Percentiles rank a stretch among this genome's conserved stretches.
Evolutionary conservation across 2,888 invertebrate species (phyloP).

Genomic region (Macropis europaea): DNA sequence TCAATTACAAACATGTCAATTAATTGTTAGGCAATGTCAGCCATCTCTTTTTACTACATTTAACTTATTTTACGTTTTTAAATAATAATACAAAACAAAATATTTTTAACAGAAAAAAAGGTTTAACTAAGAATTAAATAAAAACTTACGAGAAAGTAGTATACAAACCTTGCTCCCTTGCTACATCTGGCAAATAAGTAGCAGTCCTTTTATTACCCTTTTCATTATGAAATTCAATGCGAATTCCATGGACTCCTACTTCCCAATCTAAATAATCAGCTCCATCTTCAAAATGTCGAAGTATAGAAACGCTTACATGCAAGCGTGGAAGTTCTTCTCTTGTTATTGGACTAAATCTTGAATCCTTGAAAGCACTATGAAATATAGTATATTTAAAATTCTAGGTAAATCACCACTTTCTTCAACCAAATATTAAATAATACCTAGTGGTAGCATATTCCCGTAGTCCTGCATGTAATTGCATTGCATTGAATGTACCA

Average conservation of each 20-base stretch:
- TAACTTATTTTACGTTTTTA: too few relatives aligned
- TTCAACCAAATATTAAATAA: slow-evolving; percentile 20
- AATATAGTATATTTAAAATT: slow-evolving; percentile 15
- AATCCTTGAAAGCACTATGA: slow-evolving; percentile 96
- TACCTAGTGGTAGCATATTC: slow-evolving; percentile 97
- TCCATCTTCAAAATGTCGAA: slow-evolving; percentile 98
- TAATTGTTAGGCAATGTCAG: background rate
- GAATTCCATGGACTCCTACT: slow-evolving; percentile 97
- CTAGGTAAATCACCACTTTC: background rate
- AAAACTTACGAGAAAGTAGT: background rate
- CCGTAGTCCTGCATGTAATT: slow-evolving; percentile 94
- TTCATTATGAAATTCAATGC: slow-evolving; percentile 98
- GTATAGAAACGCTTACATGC: slow-evolving; percentile 96
- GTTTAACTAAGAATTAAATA: background rate
- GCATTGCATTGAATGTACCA: slow-evolving; percentile 98
- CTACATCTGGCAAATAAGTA: slow-evolving; percentile 99
- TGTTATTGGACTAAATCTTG: slow-evolving; percentile 96
- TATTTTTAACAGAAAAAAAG: too few relatives aligned
- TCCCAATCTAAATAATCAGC: slow-evolving; percentile 98
- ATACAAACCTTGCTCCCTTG: slow-evolving; percentile 94
- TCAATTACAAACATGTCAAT: background rate
- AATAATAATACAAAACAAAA: too few relatives aligned
- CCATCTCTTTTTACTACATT: background rate
- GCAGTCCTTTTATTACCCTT: slow-evolving; percentile 96
- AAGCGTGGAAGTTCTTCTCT: slow-evolving; percentile 95